Conservation (phyloP, 2,113 vertebrate genomes). For the Asarcornis scutulata region DNA sequence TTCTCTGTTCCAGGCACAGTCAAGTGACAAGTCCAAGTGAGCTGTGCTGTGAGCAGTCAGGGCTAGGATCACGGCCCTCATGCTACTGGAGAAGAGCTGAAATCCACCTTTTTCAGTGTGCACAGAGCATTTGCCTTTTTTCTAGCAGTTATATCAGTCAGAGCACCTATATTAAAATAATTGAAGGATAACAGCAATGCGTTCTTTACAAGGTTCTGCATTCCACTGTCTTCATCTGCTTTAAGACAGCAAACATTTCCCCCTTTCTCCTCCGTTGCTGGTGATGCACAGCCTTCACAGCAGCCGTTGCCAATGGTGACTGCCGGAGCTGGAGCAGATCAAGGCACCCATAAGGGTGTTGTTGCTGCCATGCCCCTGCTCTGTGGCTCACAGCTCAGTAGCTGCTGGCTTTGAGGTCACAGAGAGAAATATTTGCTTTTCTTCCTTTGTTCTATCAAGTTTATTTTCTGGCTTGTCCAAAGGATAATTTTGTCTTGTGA, state of each 20-base stretch:
- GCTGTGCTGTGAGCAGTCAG: not conserved
- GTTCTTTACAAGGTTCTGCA: not conserved
- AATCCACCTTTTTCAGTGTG: not conserved
- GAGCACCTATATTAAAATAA: not conserved
- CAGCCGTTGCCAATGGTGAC: not conserved
- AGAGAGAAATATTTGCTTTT: not conserved
- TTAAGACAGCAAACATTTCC: not conserved
- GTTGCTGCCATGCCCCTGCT: rapidly evolving
- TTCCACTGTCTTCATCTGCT: not conserved
- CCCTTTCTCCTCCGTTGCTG: not conserved
- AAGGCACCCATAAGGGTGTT: not conserved
- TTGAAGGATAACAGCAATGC: not conserved
- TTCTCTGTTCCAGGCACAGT: not conserved
- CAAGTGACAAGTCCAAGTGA: not conserved
- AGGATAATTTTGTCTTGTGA: not conserved
- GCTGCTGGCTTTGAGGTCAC: not conserved
- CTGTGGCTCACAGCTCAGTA: not conserved
- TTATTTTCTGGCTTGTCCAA: not conserved
- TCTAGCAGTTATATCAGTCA: not conserved
- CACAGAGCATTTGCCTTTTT: not conserved
- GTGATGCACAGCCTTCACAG: not conserved
- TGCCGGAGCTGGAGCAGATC: not conserved
- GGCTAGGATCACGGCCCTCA: not conserved
- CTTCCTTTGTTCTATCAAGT: not conserved
- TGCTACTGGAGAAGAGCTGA: not conserved